phyloP scores from a whole-genome alignment of 2,888 invertebrate species.

The Athalia rosae region DNA sequence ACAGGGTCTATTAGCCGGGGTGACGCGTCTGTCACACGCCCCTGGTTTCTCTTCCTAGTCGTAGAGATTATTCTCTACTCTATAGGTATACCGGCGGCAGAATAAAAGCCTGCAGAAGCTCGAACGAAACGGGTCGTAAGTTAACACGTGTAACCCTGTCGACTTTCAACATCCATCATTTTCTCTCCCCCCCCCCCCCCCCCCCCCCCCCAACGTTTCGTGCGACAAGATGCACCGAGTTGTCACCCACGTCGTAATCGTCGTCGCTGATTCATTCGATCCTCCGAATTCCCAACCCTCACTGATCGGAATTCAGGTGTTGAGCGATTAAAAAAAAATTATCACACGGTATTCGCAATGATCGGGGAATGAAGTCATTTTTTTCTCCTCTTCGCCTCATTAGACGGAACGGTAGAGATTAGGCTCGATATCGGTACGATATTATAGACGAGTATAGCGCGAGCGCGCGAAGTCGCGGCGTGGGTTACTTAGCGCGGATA shows the following conservation, averaged over 20 bases:
- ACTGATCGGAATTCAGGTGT: too few species aligned
- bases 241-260: neutral
- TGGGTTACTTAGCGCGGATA: constrained; percentile 43
- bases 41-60: constrained; percentile 36
- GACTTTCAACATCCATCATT: constrained; percentile 40
- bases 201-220: neutral
- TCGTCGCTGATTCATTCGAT: too few species aligned
- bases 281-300: too few species aligned
- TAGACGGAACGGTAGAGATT: too few species aligned
- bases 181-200: too few species aligned
- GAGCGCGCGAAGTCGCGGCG: neutral
- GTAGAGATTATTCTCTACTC: too few species aligned
- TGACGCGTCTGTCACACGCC: constrained; percentile 63
- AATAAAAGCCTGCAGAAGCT: neutral
- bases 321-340: too few species aligned
- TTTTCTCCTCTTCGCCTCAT: neutral
- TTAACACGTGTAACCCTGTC: constrained; percentile 58
- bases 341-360: too few species aligned
- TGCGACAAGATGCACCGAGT: constrained; percentile 47
- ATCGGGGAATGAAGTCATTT: neutral
- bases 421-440: too few species aligned
- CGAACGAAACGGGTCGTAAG: constrained; percentile 56
- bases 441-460: too few species aligned
- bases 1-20: constrained; percentile 65
- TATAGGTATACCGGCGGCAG: too few species aligned